Evolutionary conservation across 2,888 invertebrate genomes (phyloP).

Genomic region (Choristoneura rosaceana): DNA sequence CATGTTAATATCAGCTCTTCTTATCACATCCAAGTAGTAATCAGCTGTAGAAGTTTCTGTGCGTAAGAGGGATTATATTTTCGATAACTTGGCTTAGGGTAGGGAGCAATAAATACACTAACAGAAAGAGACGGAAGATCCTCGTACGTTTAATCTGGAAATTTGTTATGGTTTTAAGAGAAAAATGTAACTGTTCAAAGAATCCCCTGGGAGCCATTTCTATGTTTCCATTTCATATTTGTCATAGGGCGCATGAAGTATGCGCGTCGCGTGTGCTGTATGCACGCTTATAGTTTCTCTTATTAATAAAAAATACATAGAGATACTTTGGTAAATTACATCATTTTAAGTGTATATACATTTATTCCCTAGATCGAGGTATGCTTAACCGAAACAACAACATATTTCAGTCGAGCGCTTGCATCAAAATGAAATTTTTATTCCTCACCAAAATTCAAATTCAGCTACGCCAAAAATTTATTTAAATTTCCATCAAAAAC

Average conservation of each 20-base stretch:
- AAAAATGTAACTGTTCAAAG: slow-evolving; percentile 62
- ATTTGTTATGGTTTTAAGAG: slow-evolving; percentile 83
- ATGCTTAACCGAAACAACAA: not conserved
- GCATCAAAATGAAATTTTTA: slow-evolving; percentile 14
- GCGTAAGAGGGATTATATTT: slow-evolving; percentile 84
- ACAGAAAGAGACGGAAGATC: slow-evolving; percentile 67
- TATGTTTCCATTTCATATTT: slow-evolving; percentile 56
- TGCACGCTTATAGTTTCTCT: slow-evolving; percentile 20
- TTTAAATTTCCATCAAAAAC: slow-evolving; percentile 38
- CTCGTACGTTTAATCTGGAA: slow-evolving; percentile 75
- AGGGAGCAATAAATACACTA: slow-evolving; percentile 79
- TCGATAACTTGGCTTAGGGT: slow-evolving; percentile 82
- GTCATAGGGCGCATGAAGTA: slow-evolving; percentile 38
- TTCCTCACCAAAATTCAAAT: slow-evolving; percentile 30
- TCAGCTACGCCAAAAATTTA: slow-evolving; percentile 16
- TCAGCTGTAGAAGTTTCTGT: slow-evolving; percentile 80
- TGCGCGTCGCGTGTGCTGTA: slow-evolving; percentile 24
- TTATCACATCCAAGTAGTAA: slow-evolving; percentile 78
- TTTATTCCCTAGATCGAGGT: not conserved
- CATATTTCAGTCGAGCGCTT: not conserved
- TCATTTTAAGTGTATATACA: not conserved
- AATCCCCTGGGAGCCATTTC: slow-evolving; percentile 70
- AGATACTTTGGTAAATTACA: not conserved
- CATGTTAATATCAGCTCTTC: slow-evolving; percentile 56
- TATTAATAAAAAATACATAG: not conserved